Base-by-base conservation (phyloP, 1,140 invertebrate genomes). In the Halyomorpha halys region DNA sequence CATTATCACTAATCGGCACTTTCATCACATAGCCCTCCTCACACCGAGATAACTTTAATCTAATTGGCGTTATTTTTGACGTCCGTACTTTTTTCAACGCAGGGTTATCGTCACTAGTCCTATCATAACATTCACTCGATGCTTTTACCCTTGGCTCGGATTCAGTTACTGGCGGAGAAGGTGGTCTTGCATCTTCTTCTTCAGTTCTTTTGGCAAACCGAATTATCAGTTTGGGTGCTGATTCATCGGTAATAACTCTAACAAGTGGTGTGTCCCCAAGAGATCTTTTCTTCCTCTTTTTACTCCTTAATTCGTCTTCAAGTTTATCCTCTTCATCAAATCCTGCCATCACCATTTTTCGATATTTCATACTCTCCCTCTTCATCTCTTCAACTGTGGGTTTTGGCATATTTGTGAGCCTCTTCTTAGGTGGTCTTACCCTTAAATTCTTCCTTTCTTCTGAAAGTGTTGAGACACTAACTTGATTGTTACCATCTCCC, bases 331-430 rank as follows among this genome's bases (percentile, higher is more conserved):
- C 82, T 69, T 83, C 80, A 59, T 85, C 83, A 69, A 91, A 91
- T 70, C 86, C 86, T 13, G 87, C 85, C 84, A 89, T 88, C 0
- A 90, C 82, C 79, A 82, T 84, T 54, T 85, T 81, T n/a, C 90
- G 79, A 73, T 83, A 93, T 70, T 90, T 91, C 89, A 94, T 91
- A 67, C 85, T 90, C 68, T 93, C 89, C 8, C 87, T 80, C 65
- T 83, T 85, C 8, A 91, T 74, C 67, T 91, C 88, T 72, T 89
- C 87, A 70, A 85, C 84, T 62, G 78, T 82, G 0, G 86, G 86
- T 62, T 80, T 82, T 47, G 77, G 77, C 64, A 84, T 81, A 53
- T 67, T 63, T 44, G 81, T 79, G 39, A 86, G 70, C 8, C 89
- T 80, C 69, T 92, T 91, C 75, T 92, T 92, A 3, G 90, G 90